A percentile compares a stretch with the other conserved stretches of the same genome.
Conservation (phyloP, 2,888 invertebrate genomes). For the Temnothorax rugatulus region DNA sequence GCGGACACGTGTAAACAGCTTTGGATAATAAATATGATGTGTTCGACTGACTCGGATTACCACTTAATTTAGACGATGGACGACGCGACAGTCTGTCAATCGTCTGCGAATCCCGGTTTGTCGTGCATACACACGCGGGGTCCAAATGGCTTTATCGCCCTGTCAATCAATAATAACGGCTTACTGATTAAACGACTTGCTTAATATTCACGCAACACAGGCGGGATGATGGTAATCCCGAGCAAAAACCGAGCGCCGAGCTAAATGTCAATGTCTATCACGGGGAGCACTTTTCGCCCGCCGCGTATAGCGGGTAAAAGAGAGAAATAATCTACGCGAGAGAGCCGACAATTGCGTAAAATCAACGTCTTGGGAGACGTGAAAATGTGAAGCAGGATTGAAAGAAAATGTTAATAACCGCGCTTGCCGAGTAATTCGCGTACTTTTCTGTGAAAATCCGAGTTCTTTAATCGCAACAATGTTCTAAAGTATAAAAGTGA, state of each 20-base stretch:
- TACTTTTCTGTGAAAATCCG: neutral
- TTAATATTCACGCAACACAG: constrained; percentile 58
- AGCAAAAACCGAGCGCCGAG: constrained; percentile 33
- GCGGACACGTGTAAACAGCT: constrained; percentile 48
- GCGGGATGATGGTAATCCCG: constrained; percentile 5
- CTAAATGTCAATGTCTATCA: constrained; percentile 42
- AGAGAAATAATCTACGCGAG: constrained; percentile 23
- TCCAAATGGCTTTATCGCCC: constrained; percentile 69
- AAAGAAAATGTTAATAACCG: neutral
- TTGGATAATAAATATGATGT: constrained; percentile 61
- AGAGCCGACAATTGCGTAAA: constrained; percentile 9
- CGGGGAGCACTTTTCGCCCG: constrained; percentile 5
- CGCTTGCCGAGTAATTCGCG: neutral
- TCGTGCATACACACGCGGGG: constrained; percentile 46
- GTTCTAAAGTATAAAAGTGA: constrained; percentile 4
- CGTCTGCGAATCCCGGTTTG: constrained; percentile 51
- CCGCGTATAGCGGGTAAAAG: neutral
- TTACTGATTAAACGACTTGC: constrained; percentile 65
- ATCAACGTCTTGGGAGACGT: neutral
- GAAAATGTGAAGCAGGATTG: neutral
- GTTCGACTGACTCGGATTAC: constrained; percentile 61
- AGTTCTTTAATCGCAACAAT: neutral
- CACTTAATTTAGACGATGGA: constrained; percentile 70
- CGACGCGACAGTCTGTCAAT: constrained; percentile 70
- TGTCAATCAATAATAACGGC: constrained; percentile 66